Evolutionary conservation across 2,797 vertebrate species (phyloP).

Genomic region (Loris lydekkerianus): DNA sequence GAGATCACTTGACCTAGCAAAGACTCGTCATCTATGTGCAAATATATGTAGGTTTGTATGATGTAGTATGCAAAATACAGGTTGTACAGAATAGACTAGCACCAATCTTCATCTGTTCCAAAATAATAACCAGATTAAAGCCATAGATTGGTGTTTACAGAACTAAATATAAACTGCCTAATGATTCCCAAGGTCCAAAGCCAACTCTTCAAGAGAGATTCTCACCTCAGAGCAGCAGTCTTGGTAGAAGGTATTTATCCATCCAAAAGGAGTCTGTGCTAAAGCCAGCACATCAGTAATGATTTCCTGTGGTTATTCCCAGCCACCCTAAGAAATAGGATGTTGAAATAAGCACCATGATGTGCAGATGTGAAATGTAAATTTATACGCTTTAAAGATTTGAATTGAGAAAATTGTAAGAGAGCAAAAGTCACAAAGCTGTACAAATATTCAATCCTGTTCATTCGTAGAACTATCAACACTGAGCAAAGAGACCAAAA

Average conservation of each 20-base stretch:
- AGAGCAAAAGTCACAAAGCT: constrained; percentile 34
- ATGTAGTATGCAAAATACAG: background rate
- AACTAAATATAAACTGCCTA: background rate
- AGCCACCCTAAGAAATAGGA: background rate
- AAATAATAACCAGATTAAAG: background rate
- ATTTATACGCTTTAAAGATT: constrained; percentile 56
- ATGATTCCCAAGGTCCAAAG: background rate
- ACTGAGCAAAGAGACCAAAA: constrained; percentile 36
- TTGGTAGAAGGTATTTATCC: background rate
- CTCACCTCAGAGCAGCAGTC: accelerated
- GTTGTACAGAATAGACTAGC: background rate
- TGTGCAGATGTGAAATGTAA: constrained; percentile 45
- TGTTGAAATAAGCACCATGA: constrained; percentile 40
- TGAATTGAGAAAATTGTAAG: constrained; percentile 50
- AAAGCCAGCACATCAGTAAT: too few relatives aligned
- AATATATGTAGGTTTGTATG: too few relatives aligned
- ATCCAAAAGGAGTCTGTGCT: background rate
- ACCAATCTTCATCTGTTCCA: background rate
- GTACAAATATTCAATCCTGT: constrained; percentile 11
- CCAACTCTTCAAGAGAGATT: background rate
- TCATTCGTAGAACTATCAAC: background rate
- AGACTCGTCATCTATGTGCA: background rate
- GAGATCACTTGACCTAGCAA: background rate
- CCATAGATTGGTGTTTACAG: background rate
- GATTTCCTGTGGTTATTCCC: background rate